Conservation (phyloP, 2,113 vertebrate genomes). For the Tringa solitaria region DNA sequence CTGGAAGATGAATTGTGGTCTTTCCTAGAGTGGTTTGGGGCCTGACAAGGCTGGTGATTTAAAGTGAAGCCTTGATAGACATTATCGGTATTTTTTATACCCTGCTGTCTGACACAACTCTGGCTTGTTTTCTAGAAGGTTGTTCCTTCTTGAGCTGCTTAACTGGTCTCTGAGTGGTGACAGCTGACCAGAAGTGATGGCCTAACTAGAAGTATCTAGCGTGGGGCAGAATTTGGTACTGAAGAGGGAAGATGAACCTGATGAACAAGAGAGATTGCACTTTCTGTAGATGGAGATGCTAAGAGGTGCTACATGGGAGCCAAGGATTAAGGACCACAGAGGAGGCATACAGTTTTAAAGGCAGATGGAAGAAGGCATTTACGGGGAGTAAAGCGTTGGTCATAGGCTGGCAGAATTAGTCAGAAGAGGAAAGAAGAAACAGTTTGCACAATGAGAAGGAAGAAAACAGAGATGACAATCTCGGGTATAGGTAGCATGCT, state of each 20-base stretch:
- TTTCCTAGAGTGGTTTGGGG: background rate
- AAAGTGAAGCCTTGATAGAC: background rate
- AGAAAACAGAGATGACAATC: background rate
- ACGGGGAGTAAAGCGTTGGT: background rate
- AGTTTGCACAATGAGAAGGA: background rate
- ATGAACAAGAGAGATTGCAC: background rate
- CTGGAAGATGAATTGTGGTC: background rate
- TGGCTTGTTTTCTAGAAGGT: background rate
- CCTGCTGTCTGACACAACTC: background rate
- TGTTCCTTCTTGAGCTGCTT: background rate
- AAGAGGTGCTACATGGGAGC: background rate
- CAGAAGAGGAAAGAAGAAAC: background rate
- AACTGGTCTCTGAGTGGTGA: background rate
- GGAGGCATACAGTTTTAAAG: background rate
- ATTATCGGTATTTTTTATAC: background rate
- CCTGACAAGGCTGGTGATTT: background rate
- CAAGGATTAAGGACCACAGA: background rate
- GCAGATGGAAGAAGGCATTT: background rate
- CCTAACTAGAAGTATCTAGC: background rate
- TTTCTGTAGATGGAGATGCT: background rate
- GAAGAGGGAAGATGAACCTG: background rate
- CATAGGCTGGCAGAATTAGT: background rate
- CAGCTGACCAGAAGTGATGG: background rate
- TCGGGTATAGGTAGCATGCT: background rate
- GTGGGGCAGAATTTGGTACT: background rate